Percentiles rank a stretch among this genome's conserved stretches.
These are phyloP conservation scores for Didymodactylos carnosus DNA, from an alignment of 2,888 invertebrate genomes.

Conservation along the genomic window DNA sequence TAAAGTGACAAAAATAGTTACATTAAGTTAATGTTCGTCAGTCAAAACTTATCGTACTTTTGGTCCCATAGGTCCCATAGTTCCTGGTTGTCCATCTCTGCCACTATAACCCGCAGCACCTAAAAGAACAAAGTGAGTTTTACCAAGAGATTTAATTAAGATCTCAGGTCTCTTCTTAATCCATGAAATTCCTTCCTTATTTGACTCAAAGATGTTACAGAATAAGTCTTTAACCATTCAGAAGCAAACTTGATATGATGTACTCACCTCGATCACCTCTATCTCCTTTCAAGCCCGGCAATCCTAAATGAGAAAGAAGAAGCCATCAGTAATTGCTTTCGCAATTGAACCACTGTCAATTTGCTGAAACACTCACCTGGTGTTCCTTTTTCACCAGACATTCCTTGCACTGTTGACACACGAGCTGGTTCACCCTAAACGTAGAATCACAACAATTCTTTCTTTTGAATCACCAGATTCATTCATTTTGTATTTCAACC, in stretches of 20 bases:
- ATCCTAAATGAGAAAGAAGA: slow-evolving; percentile 13
- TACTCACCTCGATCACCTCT: slow-evolving; percentile 12
- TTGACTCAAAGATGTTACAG: no score
- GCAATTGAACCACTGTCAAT: no score
- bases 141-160: no score
- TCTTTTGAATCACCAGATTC: no score
- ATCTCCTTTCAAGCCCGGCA: slow-evolving; percentile 16
- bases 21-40: neutral
- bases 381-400: neutral
- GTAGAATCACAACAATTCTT: no score
- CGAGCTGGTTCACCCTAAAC: neutral
- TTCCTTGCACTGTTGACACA: neutral
- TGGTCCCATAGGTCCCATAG: neutral
- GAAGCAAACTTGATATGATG: neutral
- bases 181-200: no score
- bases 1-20: no score
- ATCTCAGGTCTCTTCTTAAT: no score
- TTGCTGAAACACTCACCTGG: neutral
- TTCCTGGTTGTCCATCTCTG: neutral
- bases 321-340: no score
- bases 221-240: no score
- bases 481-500: neutral
- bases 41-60: neutral
- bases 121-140: no score
- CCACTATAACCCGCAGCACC: neutral